phyloP scores from a whole-genome alignment of 2,888 invertebrate species.

The Hirudinaria manillensis region DNA sequence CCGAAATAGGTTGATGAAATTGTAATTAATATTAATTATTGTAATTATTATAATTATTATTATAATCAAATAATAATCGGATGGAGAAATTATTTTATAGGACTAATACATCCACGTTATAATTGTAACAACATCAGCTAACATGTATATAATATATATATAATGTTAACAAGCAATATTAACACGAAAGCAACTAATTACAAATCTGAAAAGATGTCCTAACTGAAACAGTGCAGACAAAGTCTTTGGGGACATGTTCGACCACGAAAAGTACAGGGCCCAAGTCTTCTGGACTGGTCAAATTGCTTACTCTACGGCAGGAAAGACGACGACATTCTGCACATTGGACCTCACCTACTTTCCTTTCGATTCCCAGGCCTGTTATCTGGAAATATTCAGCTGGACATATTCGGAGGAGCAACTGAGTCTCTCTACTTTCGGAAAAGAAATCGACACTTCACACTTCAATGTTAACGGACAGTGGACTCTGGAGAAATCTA shows the following conservation, averaged over 20 bases:
- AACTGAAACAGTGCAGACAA: background rate
- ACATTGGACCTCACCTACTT: conserved; percentile 26
- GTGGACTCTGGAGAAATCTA: conserved; percentile 1
- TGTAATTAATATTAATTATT: background rate
- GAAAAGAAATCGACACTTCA: background rate
- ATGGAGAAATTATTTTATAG: no score
- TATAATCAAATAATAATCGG: no score
- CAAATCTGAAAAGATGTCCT: background rate
- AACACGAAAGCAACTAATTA: background rate
- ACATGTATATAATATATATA: no score
- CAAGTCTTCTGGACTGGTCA: background rate
- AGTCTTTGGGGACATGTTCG: conserved; percentile 24
- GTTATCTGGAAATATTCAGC: conserved; percentile 30
- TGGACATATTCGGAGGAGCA: conserved; percentile 23
- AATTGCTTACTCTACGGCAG: conserved; percentile 19
- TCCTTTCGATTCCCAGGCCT: conserved; percentile 26
- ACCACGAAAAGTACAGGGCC: conserved; percentile 20
- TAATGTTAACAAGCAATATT: no score
- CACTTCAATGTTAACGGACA: conserved; percentile 23
- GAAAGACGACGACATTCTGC: conserved; percentile 28
- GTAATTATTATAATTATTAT: background rate
- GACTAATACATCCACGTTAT: no score
- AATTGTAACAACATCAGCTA: no score
- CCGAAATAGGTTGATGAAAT: conserved; percentile 19
- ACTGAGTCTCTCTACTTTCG: background rate